Percentiles rank a stretch among this genome's conserved stretches.
Conservation (phyloP, 1,140 invertebrate genomes). For the Melanaphis sacchari region DNA sequence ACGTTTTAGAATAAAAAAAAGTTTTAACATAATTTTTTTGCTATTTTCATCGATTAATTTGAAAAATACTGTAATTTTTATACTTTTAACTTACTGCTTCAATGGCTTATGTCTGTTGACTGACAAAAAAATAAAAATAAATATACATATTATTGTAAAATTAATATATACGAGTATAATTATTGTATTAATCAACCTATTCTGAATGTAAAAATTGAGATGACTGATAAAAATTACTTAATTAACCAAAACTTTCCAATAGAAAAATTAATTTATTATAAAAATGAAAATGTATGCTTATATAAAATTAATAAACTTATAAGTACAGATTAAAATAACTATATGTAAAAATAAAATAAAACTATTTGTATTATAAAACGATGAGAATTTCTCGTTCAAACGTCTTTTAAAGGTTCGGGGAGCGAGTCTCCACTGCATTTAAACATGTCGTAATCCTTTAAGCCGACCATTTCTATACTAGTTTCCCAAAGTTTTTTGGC, state of each 20-base stretch:
- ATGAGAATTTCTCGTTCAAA: too few relatives aligned
- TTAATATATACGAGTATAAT: not conserved
- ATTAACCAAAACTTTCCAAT: not conserved
- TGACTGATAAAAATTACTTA: not conserved
- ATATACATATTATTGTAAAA: not conserved
- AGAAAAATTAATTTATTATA: not conserved
- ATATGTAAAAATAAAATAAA: not conserved
- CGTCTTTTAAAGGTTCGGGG: constrained; percentile 10
- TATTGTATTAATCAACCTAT: too few relatives aligned
- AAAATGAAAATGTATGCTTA: not conserved
- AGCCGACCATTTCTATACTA: constrained; percentile 61
- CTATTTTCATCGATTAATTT: too few relatives aligned
- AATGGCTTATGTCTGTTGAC: too few relatives aligned
- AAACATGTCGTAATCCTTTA: constrained; percentile 59
- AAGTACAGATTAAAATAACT: not conserved
- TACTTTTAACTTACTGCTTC: too few relatives aligned
- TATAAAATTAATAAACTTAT: not conserved
- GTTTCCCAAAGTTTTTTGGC: constrained; percentile 68
- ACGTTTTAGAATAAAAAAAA: too few relatives aligned
- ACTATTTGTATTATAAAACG: too few relatives aligned
- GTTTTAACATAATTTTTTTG: too few relatives aligned
- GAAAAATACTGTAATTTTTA: too few relatives aligned
- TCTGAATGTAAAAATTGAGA: not conserved
- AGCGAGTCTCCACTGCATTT: constrained; percentile 11
- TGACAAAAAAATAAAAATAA: not conserved